Evolutionary conservation across 2,113 vertebrate species (phyloP).

Genomic region (Tympanuchus pallidicinctus): DNA sequence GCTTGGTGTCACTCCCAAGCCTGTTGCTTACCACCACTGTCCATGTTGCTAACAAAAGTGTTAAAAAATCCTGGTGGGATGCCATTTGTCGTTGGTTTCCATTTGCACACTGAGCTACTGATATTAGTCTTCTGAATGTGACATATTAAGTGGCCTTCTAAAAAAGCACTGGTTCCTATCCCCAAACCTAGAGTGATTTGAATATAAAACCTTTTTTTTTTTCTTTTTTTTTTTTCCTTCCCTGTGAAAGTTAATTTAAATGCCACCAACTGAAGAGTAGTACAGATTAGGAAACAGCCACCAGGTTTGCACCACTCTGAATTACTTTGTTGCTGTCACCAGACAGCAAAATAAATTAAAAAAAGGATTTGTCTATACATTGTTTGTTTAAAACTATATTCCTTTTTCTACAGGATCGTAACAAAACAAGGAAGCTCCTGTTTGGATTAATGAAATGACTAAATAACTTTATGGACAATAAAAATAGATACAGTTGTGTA

Average conservation of each 20-base stretch:
- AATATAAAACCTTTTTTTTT: not conserved
- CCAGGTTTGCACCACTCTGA: not conserved
- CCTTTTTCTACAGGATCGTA: not conserved
- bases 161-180: not conserved
- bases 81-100: not conserved
- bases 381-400: not conserved
- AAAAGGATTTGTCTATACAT: not conserved
- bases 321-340: not conserved
- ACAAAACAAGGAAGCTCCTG: not conserved
- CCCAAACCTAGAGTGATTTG: not conserved
- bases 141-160: not conserved
- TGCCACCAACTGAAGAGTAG: not conserved
- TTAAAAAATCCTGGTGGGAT: not conserved
- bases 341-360: not conserved
- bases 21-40: not conserved
- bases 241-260: not conserved
- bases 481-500: not conserved
- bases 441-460: not conserved
- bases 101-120: not conserved
- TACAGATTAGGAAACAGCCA: not conserved
- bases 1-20: not conserved
- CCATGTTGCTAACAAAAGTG: not conserved
- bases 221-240: not conserved
- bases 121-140: not conserved
- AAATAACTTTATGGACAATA: not conserved